These are phyloP conservation scores for Paramuricea clavata DNA, from an alignment of 92 coral and sea anemone species.

Conservation along the genomic window DNA sequence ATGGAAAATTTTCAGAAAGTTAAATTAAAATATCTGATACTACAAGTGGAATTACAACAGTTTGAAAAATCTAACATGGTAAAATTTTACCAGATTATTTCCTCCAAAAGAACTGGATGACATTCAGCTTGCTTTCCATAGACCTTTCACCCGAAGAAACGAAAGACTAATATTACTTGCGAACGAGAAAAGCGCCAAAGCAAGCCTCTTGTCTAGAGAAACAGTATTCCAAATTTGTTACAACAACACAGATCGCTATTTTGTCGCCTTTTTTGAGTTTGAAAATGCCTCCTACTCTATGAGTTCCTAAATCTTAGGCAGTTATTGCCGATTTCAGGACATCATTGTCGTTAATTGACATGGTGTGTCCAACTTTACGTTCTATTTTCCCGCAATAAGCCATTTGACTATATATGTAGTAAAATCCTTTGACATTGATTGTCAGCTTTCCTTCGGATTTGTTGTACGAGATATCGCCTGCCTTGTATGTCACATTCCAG, in stretches of 20 bases:
- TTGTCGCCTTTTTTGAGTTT: constrained; percentile 68
- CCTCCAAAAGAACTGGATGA: too few species aligned
- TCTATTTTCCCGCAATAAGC: constrained; percentile 52
- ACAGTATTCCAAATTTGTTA: constrained; percentile 8
- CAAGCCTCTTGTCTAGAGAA: constrained; percentile 46
- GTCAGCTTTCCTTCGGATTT: constrained; percentile 68
- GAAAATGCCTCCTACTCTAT: constrained; percentile 86
- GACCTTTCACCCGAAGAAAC: background rate
- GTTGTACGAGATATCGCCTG: constrained; percentile 80
- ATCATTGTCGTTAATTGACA: constrained; percentile 60
- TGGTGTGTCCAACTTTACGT: constrained; percentile 57
- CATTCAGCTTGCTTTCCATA: too few species aligned
- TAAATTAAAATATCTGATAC: too few species aligned
- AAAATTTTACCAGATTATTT: too few species aligned
- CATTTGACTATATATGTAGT: constrained; percentile 91
- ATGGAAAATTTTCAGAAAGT: too few species aligned
- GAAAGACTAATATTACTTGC: background rate
- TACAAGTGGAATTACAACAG: too few species aligned
- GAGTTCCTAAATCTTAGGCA: constrained; percentile 62
- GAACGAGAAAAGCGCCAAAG: constrained; percentile 84
- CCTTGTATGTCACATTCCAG: constrained; percentile 73
- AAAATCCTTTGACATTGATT: constrained; percentile 71
- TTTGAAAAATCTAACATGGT: too few species aligned
- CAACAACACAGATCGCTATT: constrained; percentile 58
- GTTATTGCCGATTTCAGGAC: constrained; percentile 66